Evolutionary conservation across 37 sponge, comb jelly and placozoan species (phyloP), one percentile per base, ranked within the genome.

Genomic region (Amphimedon queenslandica): DNA sequence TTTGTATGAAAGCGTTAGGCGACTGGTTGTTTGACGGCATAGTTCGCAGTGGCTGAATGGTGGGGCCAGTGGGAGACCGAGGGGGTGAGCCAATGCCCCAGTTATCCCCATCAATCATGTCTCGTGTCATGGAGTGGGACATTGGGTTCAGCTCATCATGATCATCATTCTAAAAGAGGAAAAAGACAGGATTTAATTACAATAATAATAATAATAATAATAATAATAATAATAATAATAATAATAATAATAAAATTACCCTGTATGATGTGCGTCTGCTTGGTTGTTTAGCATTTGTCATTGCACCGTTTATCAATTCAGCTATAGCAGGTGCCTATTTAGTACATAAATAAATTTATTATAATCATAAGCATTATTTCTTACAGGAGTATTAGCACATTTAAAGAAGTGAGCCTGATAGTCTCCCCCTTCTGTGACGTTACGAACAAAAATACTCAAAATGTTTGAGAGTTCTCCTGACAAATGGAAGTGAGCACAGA

Each of bases 351-450:
- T 18, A 8, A 47, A 8, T 18, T 47, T 8, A 13, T 18, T 47
- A 47, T 18, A 47, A 13, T 13, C 8, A 47, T 8, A 47, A 18
- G 8, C 8, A 18, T 18, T 18, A 47, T 47, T 47, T 47, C 72
- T 71, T 24, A 79, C 80, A 13, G 80, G 40, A 1, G 63, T 66
- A 27, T 0, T 65, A 20, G 64, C 37, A 51, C 82, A 81, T 34
- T 81, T 74, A 66, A 81, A 81, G 67, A 74, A 72, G 56, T 81
- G 82, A 35, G 58, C 28, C 24, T 31, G 38, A 28, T 63, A 66
- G 39, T 41, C 27, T 2, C 3, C 34, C 3, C 2, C 55, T 27
- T 30, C 47, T 18, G n/a, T n/a, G n/a, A n/a, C n/a, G n/a, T n/a
- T n/a, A n/a, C n/a, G n/a, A n/a, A n/a, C n/a, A n/a, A n/a, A n/a